phyloP scores from a whole-genome alignment of 1,140 invertebrate species.

The Bombus confusus region DNA sequence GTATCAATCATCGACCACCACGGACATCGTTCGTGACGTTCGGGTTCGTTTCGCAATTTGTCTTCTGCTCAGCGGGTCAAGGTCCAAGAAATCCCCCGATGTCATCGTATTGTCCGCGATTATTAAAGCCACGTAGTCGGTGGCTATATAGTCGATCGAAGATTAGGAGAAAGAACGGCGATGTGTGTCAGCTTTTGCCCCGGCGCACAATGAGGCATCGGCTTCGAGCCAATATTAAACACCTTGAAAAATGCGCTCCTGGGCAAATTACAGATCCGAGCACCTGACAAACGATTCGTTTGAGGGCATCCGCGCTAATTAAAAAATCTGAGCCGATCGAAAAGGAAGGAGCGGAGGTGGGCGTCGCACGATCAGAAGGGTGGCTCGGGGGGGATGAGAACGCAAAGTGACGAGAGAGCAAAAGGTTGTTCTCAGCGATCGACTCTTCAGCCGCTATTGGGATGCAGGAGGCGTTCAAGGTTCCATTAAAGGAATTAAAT shows the following conservation, averaged over 20 bases:
- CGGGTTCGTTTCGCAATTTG: conserved; percentile 46
- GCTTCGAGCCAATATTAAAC: background rate
- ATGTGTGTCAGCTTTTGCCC: conserved; percentile 7
- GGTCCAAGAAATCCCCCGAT: background rate
- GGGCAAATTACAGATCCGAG: background rate
- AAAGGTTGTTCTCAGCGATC: background rate
- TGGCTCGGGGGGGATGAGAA: background rate
- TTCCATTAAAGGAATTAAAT: conserved; percentile 43
- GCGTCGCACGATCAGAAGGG: background rate
- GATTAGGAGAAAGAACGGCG: conserved; percentile 13
- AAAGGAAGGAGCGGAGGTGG: background rate
- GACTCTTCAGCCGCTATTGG: background rate
- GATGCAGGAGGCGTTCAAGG: background rate
- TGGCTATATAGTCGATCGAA: background rate
- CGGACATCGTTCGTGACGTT: conserved; percentile 28
- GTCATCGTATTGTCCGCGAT: conserved; percentile 35
- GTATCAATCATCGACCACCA: conserved; percentile 26
- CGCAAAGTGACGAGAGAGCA: background rate
- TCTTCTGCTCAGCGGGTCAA: conserved; percentile 40
- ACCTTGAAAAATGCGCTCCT: background rate
- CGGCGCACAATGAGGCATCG: background rate
- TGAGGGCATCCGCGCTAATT: conserved; percentile 1
- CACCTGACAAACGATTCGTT: background rate
- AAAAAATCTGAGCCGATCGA: conserved; percentile 12
- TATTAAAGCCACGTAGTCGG: conserved; percentile 16